Evolutionary conservation across 1,140 invertebrate species (phyloP).

Genomic region (Psilanteris sp.): DNA sequence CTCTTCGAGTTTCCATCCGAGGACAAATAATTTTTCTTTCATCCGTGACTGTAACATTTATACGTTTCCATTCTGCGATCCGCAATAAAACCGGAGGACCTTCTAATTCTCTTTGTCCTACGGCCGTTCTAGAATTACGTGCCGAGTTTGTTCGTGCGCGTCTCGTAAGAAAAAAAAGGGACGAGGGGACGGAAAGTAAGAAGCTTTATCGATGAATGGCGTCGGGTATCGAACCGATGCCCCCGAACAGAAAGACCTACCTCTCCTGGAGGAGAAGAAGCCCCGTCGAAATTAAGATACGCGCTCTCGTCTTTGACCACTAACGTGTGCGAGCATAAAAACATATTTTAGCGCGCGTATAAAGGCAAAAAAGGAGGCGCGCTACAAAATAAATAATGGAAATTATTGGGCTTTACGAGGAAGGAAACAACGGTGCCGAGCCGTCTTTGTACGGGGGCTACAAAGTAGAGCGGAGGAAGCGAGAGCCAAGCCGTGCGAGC

Average conservation of each 20-base stretch:
- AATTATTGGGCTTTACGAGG: conserved; percentile 66
- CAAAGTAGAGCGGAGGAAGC: background rate
- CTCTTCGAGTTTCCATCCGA: conserved; percentile 5
- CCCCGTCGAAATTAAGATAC: conserved; percentile 67
- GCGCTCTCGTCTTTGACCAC: conserved; percentile 23
- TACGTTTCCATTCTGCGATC: conserved; percentile 29
- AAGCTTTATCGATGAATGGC: conserved; percentile 50
- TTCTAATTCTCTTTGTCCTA: conserved; percentile 20
- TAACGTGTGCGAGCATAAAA: conserved; percentile 35
- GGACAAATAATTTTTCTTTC: conserved; percentile 30
- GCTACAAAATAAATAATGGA: conserved; percentile 64
- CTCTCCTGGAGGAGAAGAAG: conserved; percentile 22
- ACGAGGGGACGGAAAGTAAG: conserved; percentile 24
- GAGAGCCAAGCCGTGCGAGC: background rate
- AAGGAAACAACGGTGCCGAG: conserved; percentile 48
- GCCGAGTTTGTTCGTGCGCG: background rate
- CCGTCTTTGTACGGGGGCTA: conserved; percentile 5
- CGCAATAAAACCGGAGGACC: conserved; percentile 35
- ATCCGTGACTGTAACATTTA: conserved; percentile 10
- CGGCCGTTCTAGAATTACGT: conserved; percentile 2
- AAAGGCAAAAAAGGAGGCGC: conserved; percentile 3
- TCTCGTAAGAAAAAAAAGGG: conserved; percentile 6
- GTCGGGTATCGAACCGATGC: conserved; percentile 39
- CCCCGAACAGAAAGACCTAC: conserved; percentile 40
- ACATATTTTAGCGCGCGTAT: conserved; percentile 33